Evolutionary conservation across 2,113 vertebrate genomes (phyloP).

Genomic region (Mola mola): DNA sequence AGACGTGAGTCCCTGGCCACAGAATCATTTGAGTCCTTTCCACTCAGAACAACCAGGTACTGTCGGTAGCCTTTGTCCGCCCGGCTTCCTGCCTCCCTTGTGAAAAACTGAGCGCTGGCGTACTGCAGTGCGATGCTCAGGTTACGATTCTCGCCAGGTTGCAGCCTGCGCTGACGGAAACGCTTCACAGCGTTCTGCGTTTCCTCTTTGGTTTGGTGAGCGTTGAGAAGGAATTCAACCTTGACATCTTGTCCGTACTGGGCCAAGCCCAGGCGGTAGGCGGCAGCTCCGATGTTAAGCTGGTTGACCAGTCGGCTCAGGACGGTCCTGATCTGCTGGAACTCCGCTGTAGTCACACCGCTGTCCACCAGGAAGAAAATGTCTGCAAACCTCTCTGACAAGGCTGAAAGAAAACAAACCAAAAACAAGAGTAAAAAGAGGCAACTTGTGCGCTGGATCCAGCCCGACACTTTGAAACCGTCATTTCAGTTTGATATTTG

Average conservation of each 20-base stretch:
- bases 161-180: slow-evolving; percentile 33
- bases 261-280: slow-evolving; percentile 82
- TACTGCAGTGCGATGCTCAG: slow-evolving; percentile 74
- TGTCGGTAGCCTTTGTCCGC: slow-evolving; percentile 75
- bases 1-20: slow-evolving; percentile 52
- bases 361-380: slow-evolving; percentile 86
- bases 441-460: not conserved
- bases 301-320: slow-evolving; percentile 61
- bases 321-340: slow-evolving; percentile 61
- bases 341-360: slow-evolving; percentile 52
- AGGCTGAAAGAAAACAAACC: slow-evolving; percentile 62
- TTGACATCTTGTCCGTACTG: slow-evolving; percentile 73
- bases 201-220: slow-evolving; percentile 67
- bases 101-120: slow-evolving; percentile 74
- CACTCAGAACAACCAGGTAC: slow-evolving; percentile 81
- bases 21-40: slow-evolving; percentile 75
- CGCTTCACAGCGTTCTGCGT: slow-evolving; percentile 41
- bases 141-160: slow-evolving; percentile 50
- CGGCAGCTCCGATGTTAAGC: slow-evolving; percentile 75
- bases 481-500: too few relatives aligned
- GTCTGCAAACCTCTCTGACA: slow-evolving; percentile 79
- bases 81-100: slow-evolving; percentile 68
- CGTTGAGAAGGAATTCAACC: slow-evolving; percentile 82
- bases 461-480: too few relatives aligned
- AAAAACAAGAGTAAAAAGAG: not conserved